A percentile compares a stretch with the other conserved stretches of the same genome.
Conservation (phyloP, 2,113 vertebrate genomes). For the Chaetorhynchus papuensis region DNA sequence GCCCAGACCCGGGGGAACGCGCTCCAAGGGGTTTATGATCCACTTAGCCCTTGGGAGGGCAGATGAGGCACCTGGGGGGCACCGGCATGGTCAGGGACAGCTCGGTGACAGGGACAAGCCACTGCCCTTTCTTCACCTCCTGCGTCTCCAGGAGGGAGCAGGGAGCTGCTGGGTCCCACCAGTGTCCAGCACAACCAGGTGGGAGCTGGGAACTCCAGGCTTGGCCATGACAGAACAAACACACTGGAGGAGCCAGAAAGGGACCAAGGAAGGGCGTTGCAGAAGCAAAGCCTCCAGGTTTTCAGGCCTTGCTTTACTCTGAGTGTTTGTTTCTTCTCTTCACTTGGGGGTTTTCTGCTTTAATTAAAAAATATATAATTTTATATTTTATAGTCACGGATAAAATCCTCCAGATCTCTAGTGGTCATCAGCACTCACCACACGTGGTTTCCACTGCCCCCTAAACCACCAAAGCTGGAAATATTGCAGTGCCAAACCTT, state of each 20-base stretch:
- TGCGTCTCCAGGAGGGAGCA: background rate
- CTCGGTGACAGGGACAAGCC: background rate
- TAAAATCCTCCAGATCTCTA: background rate
- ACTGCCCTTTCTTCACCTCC: background rate
- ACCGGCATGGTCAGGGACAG: accelerated
- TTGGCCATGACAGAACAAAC: background rate
- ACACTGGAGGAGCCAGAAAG: background rate
- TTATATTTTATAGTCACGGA: background rate
- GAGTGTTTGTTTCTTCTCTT: background rate
- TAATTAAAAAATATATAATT: background rate
- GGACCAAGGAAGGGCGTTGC: background rate
- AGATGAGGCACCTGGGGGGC: background rate
- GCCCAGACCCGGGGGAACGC: background rate
- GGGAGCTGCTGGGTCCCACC: background rate
- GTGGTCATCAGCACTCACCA: background rate
- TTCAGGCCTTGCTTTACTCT: background rate
- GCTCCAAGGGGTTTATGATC: background rate
- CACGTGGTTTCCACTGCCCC: background rate
- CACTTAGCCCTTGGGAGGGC: background rate
- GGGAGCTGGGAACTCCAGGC: background rate
- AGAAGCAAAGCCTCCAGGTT: background rate
- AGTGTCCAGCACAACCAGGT: background rate
- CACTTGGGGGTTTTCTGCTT: background rate
- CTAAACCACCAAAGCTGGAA: background rate
- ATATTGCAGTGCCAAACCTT: background rate